A percentile compares a stretch with the other conserved stretches of the same genome.
Conservation (phyloP, 2,113 vertebrate species). For the Gopherus evgoodei region DNA sequence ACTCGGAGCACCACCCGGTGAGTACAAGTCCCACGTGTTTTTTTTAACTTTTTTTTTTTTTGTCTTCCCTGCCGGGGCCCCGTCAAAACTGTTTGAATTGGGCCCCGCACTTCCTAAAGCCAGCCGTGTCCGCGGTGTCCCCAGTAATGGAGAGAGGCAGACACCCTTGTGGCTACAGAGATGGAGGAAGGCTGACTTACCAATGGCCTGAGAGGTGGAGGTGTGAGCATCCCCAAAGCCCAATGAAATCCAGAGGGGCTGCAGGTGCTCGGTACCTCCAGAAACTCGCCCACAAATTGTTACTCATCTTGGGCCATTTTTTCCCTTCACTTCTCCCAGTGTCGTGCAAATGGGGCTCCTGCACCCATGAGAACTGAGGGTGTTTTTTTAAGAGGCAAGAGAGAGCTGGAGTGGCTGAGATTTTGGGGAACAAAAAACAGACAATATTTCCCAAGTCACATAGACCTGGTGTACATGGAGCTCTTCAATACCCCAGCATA, state of each 20-base stretch:
- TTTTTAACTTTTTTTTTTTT: too few species aligned
- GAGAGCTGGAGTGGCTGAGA: not conserved
- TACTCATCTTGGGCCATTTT: not conserved
- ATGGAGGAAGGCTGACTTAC: too few species aligned
- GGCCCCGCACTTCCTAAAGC: too few species aligned
- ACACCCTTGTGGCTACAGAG: not conserved
- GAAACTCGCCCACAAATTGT: not conserved
- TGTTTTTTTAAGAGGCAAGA: not conserved
- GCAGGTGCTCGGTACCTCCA: not conserved
- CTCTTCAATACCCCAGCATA: not conserved
- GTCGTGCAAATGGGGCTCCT: not conserved
- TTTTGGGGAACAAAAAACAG: not conserved
- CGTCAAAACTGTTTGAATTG: too few species aligned
- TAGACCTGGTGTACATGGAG: not conserved
- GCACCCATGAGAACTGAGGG: not conserved
- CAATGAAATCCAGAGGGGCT: not conserved
- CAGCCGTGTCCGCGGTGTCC: accelerated
- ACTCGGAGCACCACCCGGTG: too few species aligned
- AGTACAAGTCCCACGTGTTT: too few species aligned
- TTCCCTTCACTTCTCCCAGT: not conserved
- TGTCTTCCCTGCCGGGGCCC: too few species aligned
- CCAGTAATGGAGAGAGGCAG: not conserved
- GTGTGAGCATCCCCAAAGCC: not conserved
- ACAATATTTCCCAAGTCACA: not conserved
- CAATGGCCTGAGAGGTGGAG: not conserved